phyloP scores from a whole-genome alignment of 2,797 vertebrate genomes.

The Fundulus diaphanus region DNA sequence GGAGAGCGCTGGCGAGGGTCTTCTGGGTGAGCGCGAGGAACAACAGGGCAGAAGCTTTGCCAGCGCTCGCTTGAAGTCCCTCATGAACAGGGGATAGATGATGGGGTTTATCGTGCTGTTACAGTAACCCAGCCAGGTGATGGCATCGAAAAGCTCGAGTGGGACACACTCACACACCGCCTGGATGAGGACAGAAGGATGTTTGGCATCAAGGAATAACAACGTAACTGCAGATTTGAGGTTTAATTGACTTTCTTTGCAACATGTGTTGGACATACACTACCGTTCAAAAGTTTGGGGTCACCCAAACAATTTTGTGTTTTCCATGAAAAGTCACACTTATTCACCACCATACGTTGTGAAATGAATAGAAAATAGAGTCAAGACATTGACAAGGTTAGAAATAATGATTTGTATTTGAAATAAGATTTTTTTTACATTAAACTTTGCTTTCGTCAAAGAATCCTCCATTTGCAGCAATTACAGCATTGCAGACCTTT shows the following conservation, averaged over 20 bases:
- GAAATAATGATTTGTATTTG: no score
- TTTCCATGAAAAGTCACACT: no score
- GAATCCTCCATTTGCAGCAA: no score
- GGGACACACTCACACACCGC: slow-evolving; percentile 92
- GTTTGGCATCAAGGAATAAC: neutral
- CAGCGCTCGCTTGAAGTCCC: slow-evolving; percentile 96
- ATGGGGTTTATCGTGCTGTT: slow-evolving; percentile 99
- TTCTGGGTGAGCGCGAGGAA: slow-evolving; percentile 77
- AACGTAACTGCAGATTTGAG: neutral
- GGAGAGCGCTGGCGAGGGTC: slow-evolving; percentile 87
- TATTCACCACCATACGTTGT: no score
- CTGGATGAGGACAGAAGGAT: slow-evolving; percentile 69
- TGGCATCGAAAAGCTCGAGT: slow-evolving; percentile 87
- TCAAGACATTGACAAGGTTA: no score
- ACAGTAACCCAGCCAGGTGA: slow-evolving; percentile 98
- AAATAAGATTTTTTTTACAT: no score
- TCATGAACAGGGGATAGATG: slow-evolving; percentile 98
- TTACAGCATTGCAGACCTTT: no score
- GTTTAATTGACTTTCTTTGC: neutral
- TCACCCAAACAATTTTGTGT: no score
- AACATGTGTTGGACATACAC: neutral
- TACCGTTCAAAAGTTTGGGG: no score
- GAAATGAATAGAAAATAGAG: no score
- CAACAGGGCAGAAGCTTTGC: slow-evolving; percentile 90
- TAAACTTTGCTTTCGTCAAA: no score